Evolutionary conservation across 2,888 invertebrate genomes (phyloP), one percentile per base, ranked within the genome.

Genomic region (Archips crataeganus): DNA sequence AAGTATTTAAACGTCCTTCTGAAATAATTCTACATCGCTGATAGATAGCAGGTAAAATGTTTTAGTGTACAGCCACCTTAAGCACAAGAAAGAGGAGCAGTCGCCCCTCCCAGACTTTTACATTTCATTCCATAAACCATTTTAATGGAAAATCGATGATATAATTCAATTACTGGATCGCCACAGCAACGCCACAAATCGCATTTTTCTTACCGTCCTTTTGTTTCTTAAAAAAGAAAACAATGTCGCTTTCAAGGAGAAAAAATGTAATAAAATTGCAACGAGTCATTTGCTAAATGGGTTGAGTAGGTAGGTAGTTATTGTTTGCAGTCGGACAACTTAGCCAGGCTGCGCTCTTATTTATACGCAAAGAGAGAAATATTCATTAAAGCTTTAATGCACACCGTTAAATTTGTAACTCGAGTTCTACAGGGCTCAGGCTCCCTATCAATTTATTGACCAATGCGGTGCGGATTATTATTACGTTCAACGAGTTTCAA

Each of bases 61-160:
- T 8, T 51, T 23, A 34, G 68, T 73, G 69, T 65, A 51, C 63
- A 69, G 32, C 34, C 13, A 69, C 69, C 73, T 69, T 74, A 60
- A 51, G 59, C 60, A 75, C 78, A 78, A 82, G 82, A 83, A 79
- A 81, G 78, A 80, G 81, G 80, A 84, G 82, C 82, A 79, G 81
- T 77, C 83, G 87, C 90, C 89, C 88, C 89, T 84, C 91, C 90
- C 85, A 88, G 85, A 87, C 89, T 91, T 90, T 88, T 86, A 90
- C 92, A 90, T 91, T 93, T 90, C 90, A 91, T 89, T 90, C 92
- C 93, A 93, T 93, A 92, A 94, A 94, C 84, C 93, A 92, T 93
- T 92, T 93, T 93, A 94, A 94, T 93, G 93, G 93, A 90, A 94
- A 94, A 94, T 94, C 94, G 91, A 94, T 93, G 91, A 88, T 89